Evolutionary conservation across 1,140 invertebrate genomes (phyloP).

Genomic region (Polypedilum vanderplanki): DNA sequence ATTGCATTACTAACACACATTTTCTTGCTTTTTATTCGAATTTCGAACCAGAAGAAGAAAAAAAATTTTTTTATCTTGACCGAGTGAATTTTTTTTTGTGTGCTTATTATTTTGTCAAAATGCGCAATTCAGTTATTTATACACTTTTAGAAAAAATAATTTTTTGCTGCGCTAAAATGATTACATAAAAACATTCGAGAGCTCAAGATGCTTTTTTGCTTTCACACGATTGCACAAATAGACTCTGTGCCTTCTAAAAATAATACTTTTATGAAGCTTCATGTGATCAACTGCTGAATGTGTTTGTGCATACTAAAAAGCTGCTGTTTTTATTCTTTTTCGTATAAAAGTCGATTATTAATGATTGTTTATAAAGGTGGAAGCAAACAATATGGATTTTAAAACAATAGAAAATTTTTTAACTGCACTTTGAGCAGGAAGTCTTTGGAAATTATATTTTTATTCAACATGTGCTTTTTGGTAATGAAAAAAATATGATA

Average conservation of each 20-base stretch:
- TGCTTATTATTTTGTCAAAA: neutral
- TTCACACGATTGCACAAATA: neutral
- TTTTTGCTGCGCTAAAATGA: neutral
- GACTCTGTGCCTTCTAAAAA: neutral
- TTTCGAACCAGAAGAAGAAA: neutral
- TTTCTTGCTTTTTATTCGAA: neutral
- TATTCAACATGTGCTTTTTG: too few species aligned
- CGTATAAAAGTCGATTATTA: too few species aligned
- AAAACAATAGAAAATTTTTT: too few species aligned
- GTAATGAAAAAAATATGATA: too few species aligned
- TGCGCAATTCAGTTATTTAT: slow-evolving; percentile 24
- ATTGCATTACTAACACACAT: slow-evolving; percentile 29
- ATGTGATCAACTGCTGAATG: too few species aligned
- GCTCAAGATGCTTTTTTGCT: neutral
- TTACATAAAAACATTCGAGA: neutral
- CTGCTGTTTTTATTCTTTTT: too few species aligned
- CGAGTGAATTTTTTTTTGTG: neutral
- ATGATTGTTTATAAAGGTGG: too few species aligned
- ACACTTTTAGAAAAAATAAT: neutral
- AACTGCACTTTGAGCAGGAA: too few species aligned
- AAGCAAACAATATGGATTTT: too few species aligned
- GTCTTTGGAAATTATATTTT: too few species aligned
- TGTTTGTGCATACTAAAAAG: too few species aligned
- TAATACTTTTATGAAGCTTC: neutral
- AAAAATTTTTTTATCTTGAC: slow-evolving; percentile 14